Conservation (phyloP, 1,140 invertebrate species). For the Solenopsis fugax region DNA sequence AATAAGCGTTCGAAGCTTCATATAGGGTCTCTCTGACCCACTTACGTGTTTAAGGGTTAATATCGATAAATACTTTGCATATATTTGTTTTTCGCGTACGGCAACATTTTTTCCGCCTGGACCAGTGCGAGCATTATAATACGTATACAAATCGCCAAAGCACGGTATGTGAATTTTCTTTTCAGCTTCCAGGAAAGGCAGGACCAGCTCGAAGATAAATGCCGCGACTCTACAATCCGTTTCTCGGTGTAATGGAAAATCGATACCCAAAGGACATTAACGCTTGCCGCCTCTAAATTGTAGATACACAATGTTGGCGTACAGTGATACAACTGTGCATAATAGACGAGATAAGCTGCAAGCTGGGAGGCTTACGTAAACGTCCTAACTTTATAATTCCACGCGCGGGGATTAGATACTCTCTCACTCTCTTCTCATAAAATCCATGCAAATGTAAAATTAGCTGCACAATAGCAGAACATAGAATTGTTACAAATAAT, state of each 20-base stretch:
- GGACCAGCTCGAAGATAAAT: slow-evolving; percentile 23
- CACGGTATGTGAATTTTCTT: slow-evolving; percentile 51
- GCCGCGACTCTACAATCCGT: slow-evolving; percentile 21
- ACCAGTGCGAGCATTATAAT: background rate
- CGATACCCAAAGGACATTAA: slow-evolving; percentile 53
- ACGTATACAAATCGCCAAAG: slow-evolving; percentile 21
- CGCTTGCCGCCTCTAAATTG: slow-evolving; percentile 40
- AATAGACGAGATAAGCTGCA: slow-evolving; percentile 55
- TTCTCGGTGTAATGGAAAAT: slow-evolving; percentile 49
- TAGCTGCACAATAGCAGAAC: background rate
- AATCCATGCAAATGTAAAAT: slow-evolving; percentile 6
- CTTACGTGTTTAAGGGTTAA: too few relatives aligned
- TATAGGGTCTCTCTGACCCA: too few relatives aligned
- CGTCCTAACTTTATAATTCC: slow-evolving; percentile 40
- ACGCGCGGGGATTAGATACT: background rate
- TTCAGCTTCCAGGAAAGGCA: slow-evolving; percentile 40
- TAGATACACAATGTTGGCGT: slow-evolving; percentile 24
- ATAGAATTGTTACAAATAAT: slow-evolving; percentile 10
- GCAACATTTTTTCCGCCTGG: background rate
- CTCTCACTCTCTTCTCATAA: background rate
- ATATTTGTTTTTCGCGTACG: background rate
- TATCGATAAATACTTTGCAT: background rate
- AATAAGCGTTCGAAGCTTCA: too few relatives aligned
- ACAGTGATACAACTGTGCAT: slow-evolving; percentile 41
- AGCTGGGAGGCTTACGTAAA: slow-evolving; percentile 20